Base-by-base conservation (phyloP, 2,113 vertebrate genomes). In the Prietella phreatophila region DNA sequence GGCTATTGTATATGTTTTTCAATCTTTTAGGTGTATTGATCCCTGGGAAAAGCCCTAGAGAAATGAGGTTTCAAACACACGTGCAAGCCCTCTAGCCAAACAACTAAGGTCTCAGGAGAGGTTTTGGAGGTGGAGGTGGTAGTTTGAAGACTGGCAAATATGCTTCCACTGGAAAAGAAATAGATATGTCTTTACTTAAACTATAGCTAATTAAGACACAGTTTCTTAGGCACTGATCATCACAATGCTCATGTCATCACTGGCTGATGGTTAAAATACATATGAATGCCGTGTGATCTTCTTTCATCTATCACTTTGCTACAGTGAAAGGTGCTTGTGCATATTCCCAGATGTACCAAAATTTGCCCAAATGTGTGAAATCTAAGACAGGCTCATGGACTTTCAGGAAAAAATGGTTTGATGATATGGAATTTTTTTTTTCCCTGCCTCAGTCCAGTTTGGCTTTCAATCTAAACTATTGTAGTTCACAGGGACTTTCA, bases 21-120 rank as follows among this genome's bases (percentile, higher is more conserved):
- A 91, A 91, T 92, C 92, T 86, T 88, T 89, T 92, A 83, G 91
- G 94, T 92, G 91, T 89, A 79, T 79, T 90, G 89, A 92, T 92
- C 92, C 91, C 90, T 92, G 90, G 95, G 91, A 94, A 95, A 95
- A 93, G 93, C 86, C 89, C 91, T 76, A 55, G 25, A 86, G 86
- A 85, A 78, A 87, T 83, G n/a, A 47, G 86, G 53, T 89, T 86
- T 78, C 85, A 87, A 83, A 90, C 79, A 84, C 84, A 82, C 82
- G 60, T 75, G 22, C 13, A 61, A 81, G 19, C 19, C 5, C 65
- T 85, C 5, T n/a, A 88, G 42, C 85, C 88, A 83, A 81, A 88
- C 87, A 82, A 50, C 27, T 83, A 19, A 30, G 47, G 33, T 25
- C 71, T 85, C 79, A 73, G 17, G 42, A 84, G 63, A 69, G 42